phyloP scores from a whole-genome alignment of 2,888 invertebrate genomes.

The Uloborus plumipes region DNA sequence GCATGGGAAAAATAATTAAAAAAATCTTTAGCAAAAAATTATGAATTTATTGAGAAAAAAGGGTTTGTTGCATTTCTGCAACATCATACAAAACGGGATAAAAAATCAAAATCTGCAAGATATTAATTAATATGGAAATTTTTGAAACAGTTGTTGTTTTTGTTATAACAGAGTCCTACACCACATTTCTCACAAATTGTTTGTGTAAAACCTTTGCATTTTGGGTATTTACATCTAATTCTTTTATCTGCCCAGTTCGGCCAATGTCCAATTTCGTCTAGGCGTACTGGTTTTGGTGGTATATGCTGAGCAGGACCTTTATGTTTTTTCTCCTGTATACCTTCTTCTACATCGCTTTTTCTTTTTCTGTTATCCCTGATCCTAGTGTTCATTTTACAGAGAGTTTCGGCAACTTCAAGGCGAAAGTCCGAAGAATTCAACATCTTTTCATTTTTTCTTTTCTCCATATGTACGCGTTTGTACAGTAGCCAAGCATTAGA shows the following conservation, averaged over 20 bases:
- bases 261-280: slow-evolving; percentile 9
- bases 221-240: slow-evolving; percentile 12
- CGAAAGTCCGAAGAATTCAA: neutral
- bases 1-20: too few species aligned
- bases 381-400: neutral
- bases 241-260: neutral
- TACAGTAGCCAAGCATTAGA: slow-evolving; percentile 60
- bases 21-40: too few species aligned
- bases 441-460: neutral
- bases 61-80: too few species aligned
- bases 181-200: too few species aligned
- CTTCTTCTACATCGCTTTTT: neutral
- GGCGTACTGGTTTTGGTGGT: neutral
- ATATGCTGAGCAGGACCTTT: slow-evolving; percentile 10
- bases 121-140: too few species aligned
- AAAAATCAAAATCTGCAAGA: too few species aligned
- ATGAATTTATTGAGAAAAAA: too few species aligned
- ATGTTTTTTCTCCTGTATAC: neutral
- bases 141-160: too few species aligned
- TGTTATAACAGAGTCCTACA: too few species aligned
- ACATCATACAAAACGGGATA: too few species aligned
- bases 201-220: slow-evolving; percentile 4
- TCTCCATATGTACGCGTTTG: slow-evolving; percentile 6
- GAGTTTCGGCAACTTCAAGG: neutral
- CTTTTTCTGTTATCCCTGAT: neutral